phyloP scores from a whole-genome alignment of 2,113 vertebrate genomes.

The Peromyscus maniculatus region DNA sequence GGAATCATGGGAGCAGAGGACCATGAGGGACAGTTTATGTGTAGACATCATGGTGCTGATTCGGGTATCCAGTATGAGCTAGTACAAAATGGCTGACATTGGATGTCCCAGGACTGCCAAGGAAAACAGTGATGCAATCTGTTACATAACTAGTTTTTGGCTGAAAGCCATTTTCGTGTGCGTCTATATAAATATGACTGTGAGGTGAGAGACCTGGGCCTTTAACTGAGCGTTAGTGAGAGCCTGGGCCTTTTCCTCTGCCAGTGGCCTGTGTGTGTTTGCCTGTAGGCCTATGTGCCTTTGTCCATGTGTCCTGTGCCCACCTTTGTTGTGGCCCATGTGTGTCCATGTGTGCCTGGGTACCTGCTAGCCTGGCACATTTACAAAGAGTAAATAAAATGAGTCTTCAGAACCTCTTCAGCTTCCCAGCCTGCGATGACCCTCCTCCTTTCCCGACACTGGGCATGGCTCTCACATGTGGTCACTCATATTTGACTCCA shows the following conservation, averaged over 20 bases:
- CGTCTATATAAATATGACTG: not conserved
- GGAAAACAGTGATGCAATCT: not conserved
- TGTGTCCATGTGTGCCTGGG: not conserved
- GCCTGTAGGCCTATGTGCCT: not conserved
- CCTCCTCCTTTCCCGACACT: not conserved
- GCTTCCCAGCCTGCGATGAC: too few relatives aligned
- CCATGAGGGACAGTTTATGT: not conserved
- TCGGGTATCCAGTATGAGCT: not conserved
- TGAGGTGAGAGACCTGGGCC: not conserved
- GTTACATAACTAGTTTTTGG: not conserved
- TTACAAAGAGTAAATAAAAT: not conserved
- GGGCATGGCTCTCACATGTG: not conserved
- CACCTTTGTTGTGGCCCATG: not conserved
- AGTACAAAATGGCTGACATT: not conserved
- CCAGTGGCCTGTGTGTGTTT: not conserved
- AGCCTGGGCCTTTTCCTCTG: not conserved
- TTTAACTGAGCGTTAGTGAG: not conserved
- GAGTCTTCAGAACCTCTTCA: not conserved
- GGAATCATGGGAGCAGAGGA: not conserved
- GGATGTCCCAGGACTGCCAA: not conserved
- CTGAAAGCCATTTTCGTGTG: not conserved
- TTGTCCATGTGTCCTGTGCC: not conserved
- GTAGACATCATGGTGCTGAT: not conserved
- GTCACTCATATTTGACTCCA: not conserved
- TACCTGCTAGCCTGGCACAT: not conserved